phyloP scores from a whole-genome alignment of 2,113 vertebrate genomes.

The Grus americana region DNA sequence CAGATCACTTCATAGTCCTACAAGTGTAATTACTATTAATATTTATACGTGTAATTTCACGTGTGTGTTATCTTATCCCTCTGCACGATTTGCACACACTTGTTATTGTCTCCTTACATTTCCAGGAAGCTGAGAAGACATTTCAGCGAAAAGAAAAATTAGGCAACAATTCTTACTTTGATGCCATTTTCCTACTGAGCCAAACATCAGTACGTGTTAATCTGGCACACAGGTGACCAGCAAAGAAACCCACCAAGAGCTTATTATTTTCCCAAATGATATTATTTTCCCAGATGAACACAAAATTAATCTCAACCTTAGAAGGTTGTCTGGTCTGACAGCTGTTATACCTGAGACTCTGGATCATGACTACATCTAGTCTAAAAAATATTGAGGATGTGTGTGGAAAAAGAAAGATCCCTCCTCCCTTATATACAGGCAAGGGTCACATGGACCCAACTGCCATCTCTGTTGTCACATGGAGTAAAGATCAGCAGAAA shows the following conservation, averaged over 20 bases:
- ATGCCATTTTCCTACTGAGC: not conserved
- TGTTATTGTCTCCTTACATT: not conserved
- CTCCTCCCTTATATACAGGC: not conserved
- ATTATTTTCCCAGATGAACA: not conserved
- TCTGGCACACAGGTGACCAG: not conserved
- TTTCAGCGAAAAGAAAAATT: not conserved
- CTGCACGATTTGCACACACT: not conserved
- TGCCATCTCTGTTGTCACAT: not conserved
- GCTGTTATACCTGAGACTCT: not conserved
- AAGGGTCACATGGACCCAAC: not conserved
- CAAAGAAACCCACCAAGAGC: not conserved
- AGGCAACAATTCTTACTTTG: not conserved
- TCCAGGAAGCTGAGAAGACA: not conserved
- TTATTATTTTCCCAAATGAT: not conserved
- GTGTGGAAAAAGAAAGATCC: not conserved
- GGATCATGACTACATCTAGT: not conserved
- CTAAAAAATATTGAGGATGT: not conserved
- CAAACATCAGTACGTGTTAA: not conserved
- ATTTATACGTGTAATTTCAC: not conserved
- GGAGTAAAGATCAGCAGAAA: not conserved
- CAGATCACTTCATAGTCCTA: not conserved
- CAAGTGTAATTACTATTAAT: not conserved
- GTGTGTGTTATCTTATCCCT: not conserved
- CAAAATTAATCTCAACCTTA: not conserved
- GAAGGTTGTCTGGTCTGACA: not conserved